These are phyloP conservation scores for Dinoponera quadriceps DNA, from an alignment of 1,140 invertebrate genomes.

Conservation along the genomic window DNA sequence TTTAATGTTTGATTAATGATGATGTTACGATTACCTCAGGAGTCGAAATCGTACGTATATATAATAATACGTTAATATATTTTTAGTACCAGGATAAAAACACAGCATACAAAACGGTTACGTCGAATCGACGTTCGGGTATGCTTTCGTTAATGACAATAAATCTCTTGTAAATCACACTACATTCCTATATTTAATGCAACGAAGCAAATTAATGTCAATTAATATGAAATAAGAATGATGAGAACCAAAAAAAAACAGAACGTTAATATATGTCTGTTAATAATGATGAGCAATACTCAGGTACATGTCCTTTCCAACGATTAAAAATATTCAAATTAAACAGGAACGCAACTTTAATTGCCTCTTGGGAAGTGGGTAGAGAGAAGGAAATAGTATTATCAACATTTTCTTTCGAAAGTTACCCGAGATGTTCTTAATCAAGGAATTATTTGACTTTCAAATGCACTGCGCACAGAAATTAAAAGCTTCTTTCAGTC, in stretches of 20 bases:
- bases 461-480: not conserved
- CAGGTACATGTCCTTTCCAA: constrained; percentile 8
- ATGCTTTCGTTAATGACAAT: constrained; percentile 59
- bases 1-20: constrained; percentile 62
- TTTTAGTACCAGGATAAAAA: constrained; percentile 44
- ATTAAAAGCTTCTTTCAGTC: too few species aligned
- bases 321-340: constrained; percentile 36
- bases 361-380: constrained; percentile 71
- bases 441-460: constrained; percentile 7
- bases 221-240: constrained; percentile 41
- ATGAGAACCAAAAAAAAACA: constrained; percentile 18
- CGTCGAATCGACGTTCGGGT: constrained; percentile 35
- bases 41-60: constrained; percentile 84
- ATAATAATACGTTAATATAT: constrained; percentile 15
- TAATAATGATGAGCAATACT: constrained; percentile 57
- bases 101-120: constrained; percentile 1
- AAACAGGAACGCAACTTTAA: constrained; percentile 68
- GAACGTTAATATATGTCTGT: constrained; percentile 31
- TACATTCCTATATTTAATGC: constrained; percentile 31
- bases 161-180: constrained; percentile 16
- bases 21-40: constrained; percentile 82
- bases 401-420: constrained; percentile 16
- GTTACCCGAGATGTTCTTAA: constrained; percentile 20
- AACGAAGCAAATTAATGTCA: constrained; percentile 36
- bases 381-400: constrained; percentile 45